Evolutionary conservation across 2,797 vertebrate genomes (phyloP), one percentile per base, ranked within the genome.

Genomic region (Mormyrus proboscirostris): DNA sequence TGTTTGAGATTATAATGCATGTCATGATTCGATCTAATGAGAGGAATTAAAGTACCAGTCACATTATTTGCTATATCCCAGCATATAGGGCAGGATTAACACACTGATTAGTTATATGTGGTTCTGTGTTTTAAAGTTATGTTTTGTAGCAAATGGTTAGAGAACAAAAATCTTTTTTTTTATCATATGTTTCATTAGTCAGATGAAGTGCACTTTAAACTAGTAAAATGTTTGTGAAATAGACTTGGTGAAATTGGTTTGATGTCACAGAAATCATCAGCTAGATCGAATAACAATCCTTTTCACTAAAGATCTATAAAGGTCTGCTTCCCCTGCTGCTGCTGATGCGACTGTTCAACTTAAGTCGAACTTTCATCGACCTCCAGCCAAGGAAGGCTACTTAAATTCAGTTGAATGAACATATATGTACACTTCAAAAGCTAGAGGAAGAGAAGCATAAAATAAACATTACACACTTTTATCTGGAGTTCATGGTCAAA

Each of bases 381-480:
- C 84, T 76, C 33, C 69, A 41, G 2, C 69, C 69, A 6, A 38
- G 29, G 65, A 29, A 38, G 25, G n/a, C 57, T 22, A 22, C 86
- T 62, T 44, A 25, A 86, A 62, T 59, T 86, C 59, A 62, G 14
- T 38, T 10, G 16, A 38, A 86, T 53, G 22, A 85, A 65, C 57
- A 62, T 44, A 47, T 25, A 62, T 44, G 82, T 62, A 25, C 50
- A 38, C 82, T 73, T 51, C 62, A 47, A 55, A 62, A 91, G 91
- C 90, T 90, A 88, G 89, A 90, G 89, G 90, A 92, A 91, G 89
- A 90, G 89, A 90, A 90, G 88, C 93, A 93, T 95, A 94, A 95
- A 95, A 95, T 91, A 92, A 95, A 93, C 90, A 90, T 92, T 92
- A 94, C 93, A 95, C 94, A 96, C 95, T 91, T 93, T 92, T 94